Evolutionary conservation across 2,888 invertebrate species (phyloP).

Genomic region (Phaonia tiefii): DNA sequence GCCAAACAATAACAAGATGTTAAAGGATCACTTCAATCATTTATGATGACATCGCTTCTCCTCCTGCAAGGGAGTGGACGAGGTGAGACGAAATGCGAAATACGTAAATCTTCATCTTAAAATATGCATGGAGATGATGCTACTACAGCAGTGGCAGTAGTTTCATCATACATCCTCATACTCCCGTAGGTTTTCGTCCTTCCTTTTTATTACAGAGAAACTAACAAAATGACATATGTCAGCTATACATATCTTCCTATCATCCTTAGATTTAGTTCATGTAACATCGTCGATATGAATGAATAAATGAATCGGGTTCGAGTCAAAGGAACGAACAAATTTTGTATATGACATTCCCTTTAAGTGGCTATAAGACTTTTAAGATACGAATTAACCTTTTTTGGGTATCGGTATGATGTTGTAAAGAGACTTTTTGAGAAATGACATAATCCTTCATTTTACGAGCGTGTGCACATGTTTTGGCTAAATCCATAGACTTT

Average conservation of each 20-base stretch:
- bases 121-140: slow-evolving; percentile 35
- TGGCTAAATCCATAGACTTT: neutral
- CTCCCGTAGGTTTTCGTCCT: neutral
- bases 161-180: slow-evolving; percentile 15
- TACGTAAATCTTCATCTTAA: slow-evolving; percentile 22
- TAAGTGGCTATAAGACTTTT: slow-evolving; percentile 20
- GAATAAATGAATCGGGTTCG: neutral
- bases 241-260: slow-evolving; percentile 41
- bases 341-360: neutral
- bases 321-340: neutral
- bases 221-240: slow-evolving; percentile 53
- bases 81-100: neutral
- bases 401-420: neutral
- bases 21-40: slow-evolving; percentile 60
- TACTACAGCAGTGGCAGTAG: slow-evolving; percentile 18
- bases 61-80: neutral
- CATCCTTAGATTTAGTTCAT: slow-evolving; percentile 45
- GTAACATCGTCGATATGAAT: slow-evolving; percentile 10
- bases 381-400: slow-evolving; percentile 24
- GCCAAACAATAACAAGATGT: slow-evolving; percentile 50
- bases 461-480: slow-evolving; percentile 1
- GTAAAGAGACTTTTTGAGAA: slow-evolving; percentile 2
- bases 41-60: slow-evolving; percentile 42
- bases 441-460: neutral
- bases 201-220: slow-evolving; percentile 12